Base-by-base conservation (phyloP, 2,797 vertebrate species). In the Gymnoscopelus microlampas region DNA sequence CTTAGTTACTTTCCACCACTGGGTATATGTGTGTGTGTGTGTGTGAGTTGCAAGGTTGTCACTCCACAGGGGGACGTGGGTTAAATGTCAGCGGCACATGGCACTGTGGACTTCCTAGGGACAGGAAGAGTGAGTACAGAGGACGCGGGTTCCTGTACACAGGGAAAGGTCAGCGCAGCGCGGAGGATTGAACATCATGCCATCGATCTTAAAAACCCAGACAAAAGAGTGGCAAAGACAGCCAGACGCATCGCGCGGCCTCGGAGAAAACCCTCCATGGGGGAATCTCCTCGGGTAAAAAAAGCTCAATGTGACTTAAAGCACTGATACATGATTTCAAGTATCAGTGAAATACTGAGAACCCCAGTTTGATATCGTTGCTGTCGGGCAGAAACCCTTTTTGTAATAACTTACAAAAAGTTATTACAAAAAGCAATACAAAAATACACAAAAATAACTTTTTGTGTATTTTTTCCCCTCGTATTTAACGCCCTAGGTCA, bases 61-160 rank as follows among this genome's bases (percentile, higher is more conserved):
- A 71, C 68, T 74, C 65, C 65, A 71, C 74, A 78, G 81, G 74
- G 81, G 74, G 56, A 63, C 73, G 78, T 66, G 63, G 76, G 71
- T 78, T 79, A 83, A 86, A 88, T 88, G 84, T 85, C 86, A 88
- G 48, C 24, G 48, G 49, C 68, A 44, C 39, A 73, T 29, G 80
- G 81, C 71, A 51, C 32, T 11, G 81, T 44, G 78, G 73, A 79
- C 65, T 39, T 3, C 67, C 63, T 62, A 51, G 70, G 71, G 68
- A 65, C 70, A 63, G 63, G 12, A 54, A 70, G 73, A 70, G 66
- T 63, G 72, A 70, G 73, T 77, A 77, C 62, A 63, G 73, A 63
- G 71, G 63, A 87, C 79, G 63, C 63, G 71, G 71, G 66, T 71
- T 78, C 79, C 69, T 65, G 68, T 55, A 63, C 67, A 65, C 71